These are phyloP conservation scores for Wiebesia pumilae DNA, from an alignment of 1,140 invertebrate genomes.

Conservation along the genomic window DNA sequence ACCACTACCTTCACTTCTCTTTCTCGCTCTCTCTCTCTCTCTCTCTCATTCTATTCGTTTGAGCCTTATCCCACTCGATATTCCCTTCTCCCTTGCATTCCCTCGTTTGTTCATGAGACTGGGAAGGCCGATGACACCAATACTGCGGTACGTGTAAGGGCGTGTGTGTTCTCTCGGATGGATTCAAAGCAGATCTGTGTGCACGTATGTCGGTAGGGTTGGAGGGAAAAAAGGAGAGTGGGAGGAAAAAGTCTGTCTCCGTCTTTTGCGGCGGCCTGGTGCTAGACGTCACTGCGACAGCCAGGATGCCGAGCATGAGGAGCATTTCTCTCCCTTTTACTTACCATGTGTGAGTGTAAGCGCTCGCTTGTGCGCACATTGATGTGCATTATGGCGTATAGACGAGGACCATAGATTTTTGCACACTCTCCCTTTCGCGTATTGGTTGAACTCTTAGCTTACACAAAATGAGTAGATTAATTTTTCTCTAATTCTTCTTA, in stretches of 20 bases:
- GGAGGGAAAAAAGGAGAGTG: background rate
- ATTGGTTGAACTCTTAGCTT: too few species aligned
- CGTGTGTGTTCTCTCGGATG: too few species aligned
- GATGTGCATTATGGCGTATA: too few species aligned
- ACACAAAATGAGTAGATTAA: too few species aligned
- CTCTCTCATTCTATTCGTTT: background rate
- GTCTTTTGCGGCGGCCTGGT: background rate
- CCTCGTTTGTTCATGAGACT: background rate
- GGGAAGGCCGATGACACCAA: background rate
- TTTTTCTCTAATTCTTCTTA: constrained; percentile 13
- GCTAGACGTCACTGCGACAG: background rate
- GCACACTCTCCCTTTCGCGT: too few species aligned
- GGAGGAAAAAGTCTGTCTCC: background rate
- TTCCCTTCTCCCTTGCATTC: background rate
- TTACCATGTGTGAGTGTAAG: background rate
- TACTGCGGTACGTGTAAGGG: too few species aligned
- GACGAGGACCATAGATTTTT: background rate
- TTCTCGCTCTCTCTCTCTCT: background rate
- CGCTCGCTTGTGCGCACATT: background rate
- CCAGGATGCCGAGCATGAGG: background rate
- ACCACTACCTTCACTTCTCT: background rate
- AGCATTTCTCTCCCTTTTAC: background rate
- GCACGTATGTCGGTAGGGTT: background rate
- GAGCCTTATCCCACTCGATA: background rate
- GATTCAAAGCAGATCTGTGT: background rate